Conservation (phyloP, 2,113 vertebrate genomes). For the Rhynchomys soricoides region DNA sequence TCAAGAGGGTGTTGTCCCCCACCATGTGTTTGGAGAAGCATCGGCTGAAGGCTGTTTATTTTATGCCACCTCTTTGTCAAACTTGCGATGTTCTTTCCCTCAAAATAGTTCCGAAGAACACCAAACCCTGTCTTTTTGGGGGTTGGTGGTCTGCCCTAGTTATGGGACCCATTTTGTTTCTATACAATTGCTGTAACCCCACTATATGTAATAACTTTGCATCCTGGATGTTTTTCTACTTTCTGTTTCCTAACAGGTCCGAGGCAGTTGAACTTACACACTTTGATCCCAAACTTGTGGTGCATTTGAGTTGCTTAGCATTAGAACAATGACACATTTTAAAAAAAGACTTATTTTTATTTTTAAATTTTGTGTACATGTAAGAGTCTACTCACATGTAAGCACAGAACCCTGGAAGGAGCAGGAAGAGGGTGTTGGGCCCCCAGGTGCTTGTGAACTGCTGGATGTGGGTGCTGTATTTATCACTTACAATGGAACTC, state of each 20-base stretch:
- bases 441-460: background rate
- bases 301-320: background rate
- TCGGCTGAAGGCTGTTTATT: background rate
- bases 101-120: background rate
- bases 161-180: background rate
- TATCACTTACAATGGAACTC: background rate
- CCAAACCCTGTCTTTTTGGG: background rate
- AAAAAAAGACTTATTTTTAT: background rate
- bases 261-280: background rate
- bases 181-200: background rate
- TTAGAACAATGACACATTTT: background rate
- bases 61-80: background rate
- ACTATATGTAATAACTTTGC: background rate
- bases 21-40: background rate
- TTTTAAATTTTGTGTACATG: background rate
- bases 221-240: background rate
- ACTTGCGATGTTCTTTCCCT: background rate
- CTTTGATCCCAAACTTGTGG: background rate
- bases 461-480: background rate
- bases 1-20: background rate
- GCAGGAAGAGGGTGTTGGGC: too few species aligned
- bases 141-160: background rate
- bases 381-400: background rate
- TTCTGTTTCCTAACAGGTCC: background rate
- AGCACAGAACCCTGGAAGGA: background rate